Evolutionary conservation across 2,888 invertebrate species (phyloP).

Genomic region (Merodon equestris): DNA sequence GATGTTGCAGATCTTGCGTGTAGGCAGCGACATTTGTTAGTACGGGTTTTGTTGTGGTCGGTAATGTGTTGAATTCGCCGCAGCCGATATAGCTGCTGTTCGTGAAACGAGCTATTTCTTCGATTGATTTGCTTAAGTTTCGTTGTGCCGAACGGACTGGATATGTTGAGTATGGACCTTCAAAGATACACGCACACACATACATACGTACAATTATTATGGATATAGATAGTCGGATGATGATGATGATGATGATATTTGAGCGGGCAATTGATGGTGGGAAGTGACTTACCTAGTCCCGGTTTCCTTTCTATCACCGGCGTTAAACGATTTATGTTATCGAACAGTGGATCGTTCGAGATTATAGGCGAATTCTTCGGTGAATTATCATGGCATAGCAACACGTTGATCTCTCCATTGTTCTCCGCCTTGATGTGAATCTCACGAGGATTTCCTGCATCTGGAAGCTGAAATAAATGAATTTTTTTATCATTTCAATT

Average conservation of each 20-base stretch:
- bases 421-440: constrained; percentile 94
- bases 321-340: constrained; percentile 82
- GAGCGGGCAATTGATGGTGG: too few relatives aligned
- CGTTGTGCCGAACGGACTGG: constrained; percentile 78
- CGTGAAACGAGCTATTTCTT: constrained; percentile 73
- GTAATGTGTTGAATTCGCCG: constrained; percentile 72
- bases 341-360: constrained; percentile 82
- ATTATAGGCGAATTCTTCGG: constrained; percentile 78
- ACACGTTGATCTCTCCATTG: constrained; percentile 96
- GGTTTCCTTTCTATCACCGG: constrained; percentile 80
- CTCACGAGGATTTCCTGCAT: constrained; percentile 84
- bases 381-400: constrained; percentile 92
- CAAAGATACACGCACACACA: constrained; percentile 15
- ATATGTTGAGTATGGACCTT: constrained; percentile 70
- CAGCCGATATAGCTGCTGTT: constrained; percentile 54
- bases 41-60: constrained; percentile 74
- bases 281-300: constrained; percentile 71
- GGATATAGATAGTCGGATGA: too few relatives aligned
- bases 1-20: too few relatives aligned
- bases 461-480: constrained; percentile 81
- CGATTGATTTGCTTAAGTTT: constrained; percentile 78
- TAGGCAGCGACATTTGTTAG: constrained; percentile 68
- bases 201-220: too few relatives aligned
- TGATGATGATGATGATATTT: too few relatives aligned
- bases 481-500: neutral